Evolutionary conservation across 2,888 invertebrate genomes (phyloP).

Genomic region (Cremastinae sp.): DNA sequence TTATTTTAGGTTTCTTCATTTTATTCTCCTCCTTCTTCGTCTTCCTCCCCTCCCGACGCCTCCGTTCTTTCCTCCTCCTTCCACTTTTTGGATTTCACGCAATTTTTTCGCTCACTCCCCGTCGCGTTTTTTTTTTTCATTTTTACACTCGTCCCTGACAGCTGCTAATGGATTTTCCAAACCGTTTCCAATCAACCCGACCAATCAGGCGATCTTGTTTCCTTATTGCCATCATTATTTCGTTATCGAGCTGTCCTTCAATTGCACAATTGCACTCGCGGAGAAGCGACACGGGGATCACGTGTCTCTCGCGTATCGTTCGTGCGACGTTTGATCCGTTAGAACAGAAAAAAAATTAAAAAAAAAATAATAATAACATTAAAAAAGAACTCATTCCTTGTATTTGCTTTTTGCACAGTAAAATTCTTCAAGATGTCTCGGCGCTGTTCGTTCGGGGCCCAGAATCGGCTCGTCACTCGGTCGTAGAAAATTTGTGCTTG

Average conservation of each 20-base stretch:
- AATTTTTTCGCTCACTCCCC: slow-evolving; percentile 6
- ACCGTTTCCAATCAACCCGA: slow-evolving; percentile 37
- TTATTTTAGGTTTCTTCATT: slow-evolving; percentile 65
- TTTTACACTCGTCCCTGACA: slow-evolving; percentile 37
- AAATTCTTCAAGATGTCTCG: background rate
- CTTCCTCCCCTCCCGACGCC: slow-evolving; percentile 20
- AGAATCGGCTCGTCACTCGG: background rate
- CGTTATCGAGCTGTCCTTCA: slow-evolving; percentile 42
- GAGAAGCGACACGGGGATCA: slow-evolving; percentile 2
- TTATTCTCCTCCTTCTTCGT: slow-evolving; percentile 31
- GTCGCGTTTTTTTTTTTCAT: slow-evolving; percentile 13
- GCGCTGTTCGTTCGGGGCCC: background rate
- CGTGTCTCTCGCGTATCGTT: slow-evolving; percentile 5
- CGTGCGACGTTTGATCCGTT: slow-evolving; percentile 6
- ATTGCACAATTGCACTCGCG: slow-evolving; percentile 45
- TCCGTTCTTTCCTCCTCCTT: slow-evolving; percentile 26
- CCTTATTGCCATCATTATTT: slow-evolving; percentile 52
- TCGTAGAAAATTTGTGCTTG: slow-evolving; percentile 44
- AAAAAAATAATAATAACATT: background rate
- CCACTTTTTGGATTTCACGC: slow-evolving; percentile 22
- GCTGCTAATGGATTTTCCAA: slow-evolving; percentile 34
- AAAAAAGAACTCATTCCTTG: background rate
- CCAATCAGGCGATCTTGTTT: slow-evolving; percentile 44
- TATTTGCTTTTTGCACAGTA: background rate
- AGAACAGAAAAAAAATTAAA: background rate